Base-by-base conservation (phyloP, 2,797 vertebrate genomes). In the Psittacula derbiana region DNA sequence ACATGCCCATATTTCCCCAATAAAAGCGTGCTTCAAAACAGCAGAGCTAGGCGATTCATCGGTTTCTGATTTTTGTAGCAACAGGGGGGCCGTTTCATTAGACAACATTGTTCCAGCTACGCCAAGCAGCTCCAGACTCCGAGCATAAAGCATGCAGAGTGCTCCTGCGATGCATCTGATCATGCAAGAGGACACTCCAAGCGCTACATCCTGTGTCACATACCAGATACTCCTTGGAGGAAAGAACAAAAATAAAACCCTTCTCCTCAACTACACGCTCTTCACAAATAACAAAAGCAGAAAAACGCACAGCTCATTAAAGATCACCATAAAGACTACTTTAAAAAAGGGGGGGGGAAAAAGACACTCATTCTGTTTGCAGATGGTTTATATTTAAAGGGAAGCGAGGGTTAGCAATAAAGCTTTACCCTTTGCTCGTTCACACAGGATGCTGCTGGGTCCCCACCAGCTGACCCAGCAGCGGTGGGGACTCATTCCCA, bases 51-150 rank as follows among this genome's bases (percentile, higher is more conserved):
- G 33, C 44, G 57, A 88, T 74, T 85, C 93, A 86, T 84, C 74
- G 0, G 80, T 57, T 95, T 91, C 94, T 90, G 85, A 91, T 93
- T 96, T 95, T 76, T 75, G 60, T 46, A 93, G 91, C 93, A 86
- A 79, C 86, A 80, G 93, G 85, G 61, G 75, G 66, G 74, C 90
- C 12, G 13, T 90, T 95, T 94, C 88, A 82, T 90, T 85, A 96
- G 80, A 80, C 83, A 88, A 86, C 62, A 81, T 80, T 88, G 89
- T 86, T 96, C 91, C 88, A 95, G 93, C 93, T 91, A 80, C 1
- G 13, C 83, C 24, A 38, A 84, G 80, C 61, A 90, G 83, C 88
- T 71, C 95, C 88, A 71, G 85, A 80, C 83, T 52, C 50, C 0
- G 2, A 80, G 90, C 20, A 33, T 14, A 81, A 95, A 82, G 75